Evolutionary conservation across 2,888 invertebrate species (phyloP).

Genomic region (Pherbina coryleti): DNA sequence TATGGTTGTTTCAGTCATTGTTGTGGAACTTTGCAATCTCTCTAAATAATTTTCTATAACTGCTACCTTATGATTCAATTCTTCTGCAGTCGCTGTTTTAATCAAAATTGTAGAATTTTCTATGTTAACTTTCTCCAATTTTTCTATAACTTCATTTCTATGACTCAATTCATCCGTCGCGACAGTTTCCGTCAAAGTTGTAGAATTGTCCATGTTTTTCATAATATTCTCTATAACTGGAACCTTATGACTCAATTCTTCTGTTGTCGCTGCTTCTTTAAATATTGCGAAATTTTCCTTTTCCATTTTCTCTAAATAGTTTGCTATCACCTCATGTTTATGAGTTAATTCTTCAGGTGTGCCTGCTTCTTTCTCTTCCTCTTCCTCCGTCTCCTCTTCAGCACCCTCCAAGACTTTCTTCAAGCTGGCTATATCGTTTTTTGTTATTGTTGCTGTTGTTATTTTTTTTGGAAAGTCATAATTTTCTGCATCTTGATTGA

Average conservation of each 20-base stretch:
- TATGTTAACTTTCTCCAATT: neutral
- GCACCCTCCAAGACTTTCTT: slow-evolving; percentile 63
- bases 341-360: no score
- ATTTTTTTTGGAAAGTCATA: neutral
- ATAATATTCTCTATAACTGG: neutral
- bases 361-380: neutral
- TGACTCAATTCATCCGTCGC: neutral
- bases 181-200: neutral
- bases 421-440: slow-evolving; percentile 59
- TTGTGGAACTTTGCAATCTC: neutral
- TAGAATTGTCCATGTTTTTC: neutral
- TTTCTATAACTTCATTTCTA: neutral
- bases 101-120: neutral
- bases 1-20: neutral
- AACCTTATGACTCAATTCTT: neutral
- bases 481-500: neutral
- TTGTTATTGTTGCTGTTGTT: neutral
- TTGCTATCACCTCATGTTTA: no score
- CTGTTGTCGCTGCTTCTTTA: no score
- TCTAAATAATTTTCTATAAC: neutral
- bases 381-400: slow-evolving; percentile 50
- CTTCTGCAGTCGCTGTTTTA: neutral
- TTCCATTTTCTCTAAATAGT: neutral
- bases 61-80: neutral
- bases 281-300: no score